A percentile compares a stretch with the other conserved stretches of the same genome.
These are phyloP conservation scores for Electrophaes corylata DNA, from an alignment of 2,888 invertebrate species.

Conservation along the genomic window DNA sequence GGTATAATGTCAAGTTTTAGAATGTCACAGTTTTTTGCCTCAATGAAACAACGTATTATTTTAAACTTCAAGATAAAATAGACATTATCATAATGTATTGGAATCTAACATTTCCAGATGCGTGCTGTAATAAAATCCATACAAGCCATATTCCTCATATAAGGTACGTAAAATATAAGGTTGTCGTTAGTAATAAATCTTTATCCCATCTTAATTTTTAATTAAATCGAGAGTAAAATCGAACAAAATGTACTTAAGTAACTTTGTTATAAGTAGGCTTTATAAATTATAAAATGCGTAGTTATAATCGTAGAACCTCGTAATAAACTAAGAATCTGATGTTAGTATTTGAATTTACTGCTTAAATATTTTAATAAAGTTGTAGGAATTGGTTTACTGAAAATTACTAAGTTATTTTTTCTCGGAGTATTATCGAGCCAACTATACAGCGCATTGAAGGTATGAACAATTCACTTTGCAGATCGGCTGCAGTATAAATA, in stretches of 20 bases:
- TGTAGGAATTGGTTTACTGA: conserved; percentile 53
- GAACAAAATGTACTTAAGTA: conserved; percentile 84
- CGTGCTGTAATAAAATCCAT: conserved; percentile 62
- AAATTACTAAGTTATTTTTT: conserved; percentile 39
- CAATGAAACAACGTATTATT: background rate
- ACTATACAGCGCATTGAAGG: conserved; percentile 1
- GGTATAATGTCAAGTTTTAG: background rate
- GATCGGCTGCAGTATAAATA: background rate
- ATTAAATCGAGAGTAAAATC: conserved; percentile 72
- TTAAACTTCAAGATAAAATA: background rate
- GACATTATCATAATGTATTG: conserved; percentile 3
- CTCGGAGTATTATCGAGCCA: conserved; percentile 9
- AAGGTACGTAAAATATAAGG: conserved; percentile 69
- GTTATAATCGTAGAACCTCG: conserved; percentile 75
- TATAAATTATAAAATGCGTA: conserved; percentile 82
- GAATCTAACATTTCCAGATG: conserved; percentile 44
- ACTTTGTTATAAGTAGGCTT: conserved; percentile 82
- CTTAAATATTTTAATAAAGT: conserved; percentile 74
- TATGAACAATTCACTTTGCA: background rate
- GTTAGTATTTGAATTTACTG: conserved; percentile 75
- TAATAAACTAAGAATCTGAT: conserved; percentile 73
- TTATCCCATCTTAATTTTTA: conserved; percentile 72
- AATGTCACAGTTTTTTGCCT: background rate
- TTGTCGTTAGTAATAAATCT: conserved; percentile 76
- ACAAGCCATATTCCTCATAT: conserved; percentile 58